Base-by-base conservation (phyloP, 2,888 invertebrate species). In the Dioctria linearis region DNA sequence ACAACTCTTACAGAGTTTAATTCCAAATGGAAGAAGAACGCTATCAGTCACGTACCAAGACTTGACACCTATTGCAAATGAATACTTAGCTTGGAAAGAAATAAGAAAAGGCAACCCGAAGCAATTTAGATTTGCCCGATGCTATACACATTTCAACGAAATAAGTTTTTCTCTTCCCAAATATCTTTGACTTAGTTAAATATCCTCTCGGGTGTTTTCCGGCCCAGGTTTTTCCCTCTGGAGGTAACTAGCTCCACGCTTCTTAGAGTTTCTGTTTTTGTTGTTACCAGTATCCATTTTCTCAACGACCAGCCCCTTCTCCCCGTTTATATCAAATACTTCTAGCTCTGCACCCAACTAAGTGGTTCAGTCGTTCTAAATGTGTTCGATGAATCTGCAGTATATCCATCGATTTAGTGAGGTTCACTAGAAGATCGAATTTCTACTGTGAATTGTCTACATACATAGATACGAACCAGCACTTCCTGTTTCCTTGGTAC, bases 131-230 rank as follows among this genome's bases (percentile, higher is more conserved):
- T 25, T 25, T 25, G 0, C 25, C 25, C 2, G 25, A 25, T 1
- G 25, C 63, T 13, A 6, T n/a, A 11, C 73, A 75, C 73, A 75
- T 75, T 59, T 39, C 73, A 13, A 59, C 73, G 13, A 75, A 75
- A 75, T 75, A 59, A 75, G 59, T 75, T 51, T 66, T 57, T 54
- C 67, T 67, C 67, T 43, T 67, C 54, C 65, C 54, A 79, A 66
- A 67, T 79, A 79, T 66, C 67, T 67, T 37, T 66, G 78, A 79
- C 57, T 79, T 79, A 67, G 76, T 76, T 80, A 78, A 80, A 80
- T 80, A 80, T 80, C 80, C 80, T 78, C 71, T 39, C 9, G 80
- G 80, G 78, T 78, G 67, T 80, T 80, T 67, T 80, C 46, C 66
- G 51, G 67, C 67, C 42, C 78, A 49, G 78, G 78, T 57, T 80